These are phyloP conservation scores for Engystomops pustulosus DNA, from an alignment of 2,113 vertebrate species.

Conservation along the genomic window DNA sequence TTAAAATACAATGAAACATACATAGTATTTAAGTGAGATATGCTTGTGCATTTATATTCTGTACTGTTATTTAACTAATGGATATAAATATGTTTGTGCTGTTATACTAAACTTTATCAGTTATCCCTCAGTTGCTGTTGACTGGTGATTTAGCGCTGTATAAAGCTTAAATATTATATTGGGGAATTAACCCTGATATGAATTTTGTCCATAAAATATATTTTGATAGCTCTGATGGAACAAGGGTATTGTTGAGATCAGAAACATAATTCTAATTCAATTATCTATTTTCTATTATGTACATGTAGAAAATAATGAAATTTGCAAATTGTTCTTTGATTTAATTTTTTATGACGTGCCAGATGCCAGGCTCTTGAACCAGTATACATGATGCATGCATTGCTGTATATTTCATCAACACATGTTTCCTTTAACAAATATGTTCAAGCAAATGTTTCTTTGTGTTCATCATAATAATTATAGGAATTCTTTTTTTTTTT, in stretches of 20 bases:
- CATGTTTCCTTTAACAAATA: slow-evolving; percentile 49
- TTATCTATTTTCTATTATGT: slow-evolving; percentile 20
- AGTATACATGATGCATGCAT: slow-evolving; percentile 49
- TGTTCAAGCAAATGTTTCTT: slow-evolving; percentile 56
- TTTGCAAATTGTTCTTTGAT: slow-evolving; percentile 43
- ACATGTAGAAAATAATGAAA: slow-evolving; percentile 19
- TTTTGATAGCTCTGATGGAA: neutral
- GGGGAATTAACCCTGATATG: slow-evolving; percentile 5
- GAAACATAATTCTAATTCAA: slow-evolving; percentile 28
- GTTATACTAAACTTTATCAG: no score
- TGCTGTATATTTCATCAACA: slow-evolving; percentile 49
- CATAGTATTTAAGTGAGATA: no score
- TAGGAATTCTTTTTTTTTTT: slow-evolving; percentile 9
- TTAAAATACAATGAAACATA: no score
- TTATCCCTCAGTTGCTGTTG: no score
- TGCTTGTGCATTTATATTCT: no score
- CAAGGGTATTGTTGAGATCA: neutral
- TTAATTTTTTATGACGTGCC: slow-evolving; percentile 54
- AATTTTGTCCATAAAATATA: neutral
- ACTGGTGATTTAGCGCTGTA: no score
- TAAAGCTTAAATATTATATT: neutral
- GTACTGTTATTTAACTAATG: no score
- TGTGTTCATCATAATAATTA: slow-evolving; percentile 41
- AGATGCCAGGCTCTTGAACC: slow-evolving; percentile 45
- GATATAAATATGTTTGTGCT: no score